Evolutionary conservation across 2,888 invertebrate species (phyloP).

Genomic region (Palloptera scutellata): DNA sequence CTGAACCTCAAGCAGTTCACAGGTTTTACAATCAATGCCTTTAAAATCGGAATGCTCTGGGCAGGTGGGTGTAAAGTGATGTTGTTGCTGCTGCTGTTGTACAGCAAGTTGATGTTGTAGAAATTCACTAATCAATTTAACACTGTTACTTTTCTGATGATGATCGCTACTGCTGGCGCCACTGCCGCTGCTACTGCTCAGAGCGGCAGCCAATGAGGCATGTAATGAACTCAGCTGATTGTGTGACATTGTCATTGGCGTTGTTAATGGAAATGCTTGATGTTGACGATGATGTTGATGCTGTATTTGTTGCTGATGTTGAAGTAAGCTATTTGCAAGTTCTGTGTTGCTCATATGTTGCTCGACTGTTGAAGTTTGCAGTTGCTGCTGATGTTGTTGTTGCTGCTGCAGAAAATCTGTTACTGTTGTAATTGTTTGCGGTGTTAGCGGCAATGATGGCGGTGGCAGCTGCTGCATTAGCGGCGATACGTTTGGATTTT

Average conservation of each 20-base stretch:
- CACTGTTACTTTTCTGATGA: slow-evolving; percentile 37
- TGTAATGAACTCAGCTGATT: slow-evolving; percentile 55
- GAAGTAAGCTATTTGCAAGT: not conserved
- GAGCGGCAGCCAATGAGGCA: slow-evolving; percentile 52
- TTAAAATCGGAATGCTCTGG: slow-evolving; percentile 59
- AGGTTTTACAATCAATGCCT: slow-evolving; percentile 61
- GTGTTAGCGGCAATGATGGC: not conserved
- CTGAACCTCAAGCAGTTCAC: slow-evolving; percentile 59
- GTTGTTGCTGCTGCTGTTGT: slow-evolving; percentile 50
- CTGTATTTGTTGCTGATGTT: not conserved
- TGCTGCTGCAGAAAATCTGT: slow-evolving; percentile 36
- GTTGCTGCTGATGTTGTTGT: slow-evolving; percentile 26
- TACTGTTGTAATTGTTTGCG: slow-evolving; percentile 28
- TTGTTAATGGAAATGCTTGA: slow-evolving; percentile 21
- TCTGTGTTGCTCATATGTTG: not conserved
- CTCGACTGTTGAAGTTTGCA: not conserved
- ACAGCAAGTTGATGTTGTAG: slow-evolving; percentile 59
- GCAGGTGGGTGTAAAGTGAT: slow-evolving; percentile 47
- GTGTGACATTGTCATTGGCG: slow-evolving; percentile 36
- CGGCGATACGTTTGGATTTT: slow-evolving; percentile 30
- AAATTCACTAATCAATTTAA: slow-evolving; percentile 61
- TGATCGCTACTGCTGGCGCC: slow-evolving; percentile 44
- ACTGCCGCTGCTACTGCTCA: slow-evolving; percentile 47
- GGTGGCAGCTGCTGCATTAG: not conserved
- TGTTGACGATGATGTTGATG: not conserved